Evolutionary conservation across 1,140 invertebrate genomes (phyloP), one percentile per base, ranked within the genome.

Genomic region (Caerostris darwini): DNA sequence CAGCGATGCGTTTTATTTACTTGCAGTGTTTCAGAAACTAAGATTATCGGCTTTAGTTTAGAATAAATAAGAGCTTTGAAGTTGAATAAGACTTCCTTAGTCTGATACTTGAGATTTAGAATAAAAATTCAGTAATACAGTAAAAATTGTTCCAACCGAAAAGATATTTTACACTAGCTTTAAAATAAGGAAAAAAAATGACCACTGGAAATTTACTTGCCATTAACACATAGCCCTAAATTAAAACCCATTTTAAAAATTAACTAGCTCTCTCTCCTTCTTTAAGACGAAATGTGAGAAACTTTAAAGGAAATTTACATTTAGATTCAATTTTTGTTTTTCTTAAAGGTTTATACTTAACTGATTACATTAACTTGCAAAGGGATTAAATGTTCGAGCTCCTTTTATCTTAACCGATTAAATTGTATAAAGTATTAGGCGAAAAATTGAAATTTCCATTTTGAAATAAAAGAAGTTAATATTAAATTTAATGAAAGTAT

Each of bases 221-320:
- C 14, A 85, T 85, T 85, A 85, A 57, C 56, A 58, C 17, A n/a
- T 85, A 83, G 82, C n/a, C n/a, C 17, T 85, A 85, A 85, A 85
- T 85, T 85, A 85, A 85, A 58, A 56, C 19, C 82, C n/a, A 58
- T 19, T 58, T n/a, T 58, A 85, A 85, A 85, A 85, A 85, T 77
- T 85, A 58, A 56, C 6, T 10, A 19, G 54, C 3, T 85, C 57
- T 85, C 57, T 85, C 34, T 34, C 54, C 54, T 56, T n/a, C 34
- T 77, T 77, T 50, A 10, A 53, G 5, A 53, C 34, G 6, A 17
- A 85, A n/a, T 7, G 82, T 7, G 6, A n/a, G 19, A 57, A 56
- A 85, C 54, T 85, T 85, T n/a, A n/a, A 85, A 54, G 7, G 19
- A 85, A 85, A 85, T 85, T 85, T 85, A 58, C 82, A 85, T 85